phyloP scores from a whole-genome alignment of 2,797 vertebrate species.

The Erethizon dorsatum region DNA sequence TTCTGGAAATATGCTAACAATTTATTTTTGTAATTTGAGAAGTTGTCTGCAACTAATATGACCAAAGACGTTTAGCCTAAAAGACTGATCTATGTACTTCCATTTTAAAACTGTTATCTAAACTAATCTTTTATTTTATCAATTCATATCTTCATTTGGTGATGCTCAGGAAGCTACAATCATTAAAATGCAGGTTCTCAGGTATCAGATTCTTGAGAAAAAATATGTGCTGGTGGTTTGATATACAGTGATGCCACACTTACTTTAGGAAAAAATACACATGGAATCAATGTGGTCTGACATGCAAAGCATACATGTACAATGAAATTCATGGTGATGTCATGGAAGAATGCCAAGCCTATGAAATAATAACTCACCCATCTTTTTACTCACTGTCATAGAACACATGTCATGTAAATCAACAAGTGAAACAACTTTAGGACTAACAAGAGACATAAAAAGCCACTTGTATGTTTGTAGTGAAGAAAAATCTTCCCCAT shows the following conservation, averaged over 20 bases:
- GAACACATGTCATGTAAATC: constrained; percentile 1
- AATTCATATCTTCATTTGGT: constrained; percentile 31
- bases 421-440: constrained; percentile 10
- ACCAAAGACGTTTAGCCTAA: not conserved
- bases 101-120: not conserved
- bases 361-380: constrained; percentile 45
- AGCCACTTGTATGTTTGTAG: not conserved
- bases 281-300: constrained; percentile 50
- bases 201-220: not conserved
- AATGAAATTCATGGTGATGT: constrained; percentile 6
- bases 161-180: not conserved
- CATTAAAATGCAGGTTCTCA: constrained; percentile 48
- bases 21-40: constrained; percentile 60
- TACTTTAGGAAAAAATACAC: constrained; percentile 61
- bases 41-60: not conserved
- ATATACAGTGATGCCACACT: not conserved
- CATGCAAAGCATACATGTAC: constrained; percentile 9
- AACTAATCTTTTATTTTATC: constrained; percentile 7
- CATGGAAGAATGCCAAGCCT: constrained; percentile 33
- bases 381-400: constrained; percentile 42
- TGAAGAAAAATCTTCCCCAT: not conserved
- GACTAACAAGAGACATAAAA: constrained; percentile 36
- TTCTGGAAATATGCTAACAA: not conserved
- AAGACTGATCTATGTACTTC: not conserved
- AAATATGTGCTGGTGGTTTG: not conserved